Percentiles rank a stretch among this genome's conserved stretches.
These are phyloP conservation scores for Noctuana brunneofusca DNA, from an alignment of 2,888 invertebrate species.

Conservation along the genomic window DNA sequence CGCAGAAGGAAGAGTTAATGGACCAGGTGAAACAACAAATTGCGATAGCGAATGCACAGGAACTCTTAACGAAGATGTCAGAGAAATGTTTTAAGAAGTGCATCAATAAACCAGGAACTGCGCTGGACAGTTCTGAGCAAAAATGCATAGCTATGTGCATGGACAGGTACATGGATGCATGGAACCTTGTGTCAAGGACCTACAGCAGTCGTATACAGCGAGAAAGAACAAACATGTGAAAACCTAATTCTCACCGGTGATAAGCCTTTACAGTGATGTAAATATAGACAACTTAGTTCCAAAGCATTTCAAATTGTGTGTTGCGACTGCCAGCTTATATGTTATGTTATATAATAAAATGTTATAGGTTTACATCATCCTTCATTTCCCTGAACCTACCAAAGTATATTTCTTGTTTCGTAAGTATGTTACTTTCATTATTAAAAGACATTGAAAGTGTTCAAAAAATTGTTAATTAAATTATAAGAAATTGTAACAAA, in stretches of 20 bases:
- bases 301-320: constrained; percentile 63
- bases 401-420: too few species aligned
- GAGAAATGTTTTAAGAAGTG: constrained; percentile 99
- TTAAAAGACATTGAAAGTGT: too few species aligned
- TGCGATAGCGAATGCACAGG: constrained; percentile 96
- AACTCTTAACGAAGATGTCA: constrained; percentile 97
- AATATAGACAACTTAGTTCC: constrained; percentile 72
- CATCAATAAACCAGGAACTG: constrained; percentile 93
- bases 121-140: constrained; percentile 94
- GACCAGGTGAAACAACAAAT: constrained; percentile 97
- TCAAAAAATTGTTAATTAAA: too few species aligned
- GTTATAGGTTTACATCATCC: constrained; percentile 28
- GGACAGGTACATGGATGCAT: constrained; percentile 98
- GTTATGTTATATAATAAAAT: constrained; percentile 70
- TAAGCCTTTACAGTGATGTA: constrained; percentile 63
- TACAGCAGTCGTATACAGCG: constrained; percentile 93
- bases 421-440: too few species aligned
- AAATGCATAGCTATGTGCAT: constrained; percentile 99
- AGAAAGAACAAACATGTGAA: constrained; percentile 87
- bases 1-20: constrained; percentile 94
- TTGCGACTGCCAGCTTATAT: constrained; percentile 53
- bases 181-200: constrained; percentile 95
- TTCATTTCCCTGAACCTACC: not conserved
- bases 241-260: constrained; percentile 39
- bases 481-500: too few species aligned